phyloP scores from a whole-genome alignment of 2,113 vertebrate species.

The Pterocles gutturalis region DNA sequence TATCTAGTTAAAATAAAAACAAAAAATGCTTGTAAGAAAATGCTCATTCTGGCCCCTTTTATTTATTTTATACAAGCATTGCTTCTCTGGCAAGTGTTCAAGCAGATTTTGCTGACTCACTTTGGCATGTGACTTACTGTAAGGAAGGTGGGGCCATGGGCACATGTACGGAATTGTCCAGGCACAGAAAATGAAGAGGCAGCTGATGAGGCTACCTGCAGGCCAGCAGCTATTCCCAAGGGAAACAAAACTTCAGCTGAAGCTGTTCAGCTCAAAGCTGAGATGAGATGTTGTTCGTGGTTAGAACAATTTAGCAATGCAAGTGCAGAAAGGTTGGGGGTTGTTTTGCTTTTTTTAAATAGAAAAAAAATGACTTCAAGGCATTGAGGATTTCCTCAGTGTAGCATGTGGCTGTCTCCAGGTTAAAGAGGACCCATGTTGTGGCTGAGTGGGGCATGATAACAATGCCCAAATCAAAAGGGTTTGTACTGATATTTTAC shows the following conservation, averaged over 20 bases:
- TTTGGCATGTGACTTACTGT: conserved; percentile 41
- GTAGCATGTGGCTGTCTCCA: not conserved
- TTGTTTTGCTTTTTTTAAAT: not conserved
- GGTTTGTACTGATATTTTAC: not conserved
- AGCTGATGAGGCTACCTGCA: not conserved
- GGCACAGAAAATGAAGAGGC: not conserved
- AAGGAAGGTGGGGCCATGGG: not conserved
- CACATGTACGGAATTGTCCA: fast-evolving
- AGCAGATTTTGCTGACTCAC: conserved; percentile 64
- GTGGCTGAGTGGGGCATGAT: not conserved
- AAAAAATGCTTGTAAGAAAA: not conserved
- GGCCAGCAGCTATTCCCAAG: not conserved
- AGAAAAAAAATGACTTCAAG: not conserved
- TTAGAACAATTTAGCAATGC: not conserved
- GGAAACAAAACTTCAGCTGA: not conserved
- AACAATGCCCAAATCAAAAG: not conserved
- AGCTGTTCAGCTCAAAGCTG: not conserved
- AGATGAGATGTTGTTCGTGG: not conserved
- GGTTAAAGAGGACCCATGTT: not conserved
- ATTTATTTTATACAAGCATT: not conserved
- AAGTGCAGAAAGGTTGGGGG: not conserved
- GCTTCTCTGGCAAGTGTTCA: not conserved
- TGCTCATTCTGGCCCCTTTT: not conserved
- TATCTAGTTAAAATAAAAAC: not conserved
- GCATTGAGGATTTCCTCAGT: not conserved